Percentiles rank a stretch among this genome's conserved stretches.
Conservation (phyloP, 2,888 invertebrate genomes). For the Tetheella fluctuosa region DNA sequence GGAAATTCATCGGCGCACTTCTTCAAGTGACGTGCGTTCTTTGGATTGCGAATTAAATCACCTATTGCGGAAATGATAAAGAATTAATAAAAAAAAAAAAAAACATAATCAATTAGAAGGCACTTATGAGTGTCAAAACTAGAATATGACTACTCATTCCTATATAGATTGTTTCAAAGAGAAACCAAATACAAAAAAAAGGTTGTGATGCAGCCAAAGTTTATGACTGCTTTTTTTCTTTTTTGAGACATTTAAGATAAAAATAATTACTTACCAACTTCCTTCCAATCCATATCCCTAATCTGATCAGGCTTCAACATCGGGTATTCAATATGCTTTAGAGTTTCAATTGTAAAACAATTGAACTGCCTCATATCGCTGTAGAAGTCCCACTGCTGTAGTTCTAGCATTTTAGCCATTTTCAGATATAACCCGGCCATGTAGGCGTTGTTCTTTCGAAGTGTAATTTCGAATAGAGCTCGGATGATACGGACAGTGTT, state of each 20-base stretch:
- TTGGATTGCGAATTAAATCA: conserved; percentile 89
- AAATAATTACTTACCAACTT: conserved; percentile 86
- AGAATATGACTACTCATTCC: too few species aligned
- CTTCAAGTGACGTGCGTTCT: conserved; percentile 90
- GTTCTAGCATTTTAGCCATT: conserved; percentile 96
- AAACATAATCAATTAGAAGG: too few species aligned
- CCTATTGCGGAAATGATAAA: too few species aligned
- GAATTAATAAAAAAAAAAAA: too few species aligned
- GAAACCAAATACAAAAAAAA: too few species aligned
- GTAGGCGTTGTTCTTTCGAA: conserved; percentile 94
- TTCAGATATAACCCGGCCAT: conserved; percentile 93
- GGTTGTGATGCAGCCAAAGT: too few species aligned
- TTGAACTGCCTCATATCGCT: conserved; percentile 94
- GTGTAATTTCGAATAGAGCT: conserved; percentile 96
- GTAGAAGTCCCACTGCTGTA: conserved; percentile 94
- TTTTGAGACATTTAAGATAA: background rate
- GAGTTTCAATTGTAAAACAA: conserved; percentile 89
- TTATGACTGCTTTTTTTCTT: too few species aligned
- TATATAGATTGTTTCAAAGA: too few species aligned
- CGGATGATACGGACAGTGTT: conserved; percentile 96
- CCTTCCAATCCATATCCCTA: conserved; percentile 93
- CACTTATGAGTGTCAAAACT: background rate
- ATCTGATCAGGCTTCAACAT: conserved; percentile 90
- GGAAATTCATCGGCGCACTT: conserved; percentile 95
- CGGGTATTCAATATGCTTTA: conserved; percentile 92